A percentile compares a stretch with the other conserved stretches of the same genome.
Conservation (phyloP, 2,888 invertebrate species). For the Eledona agricola region DNA sequence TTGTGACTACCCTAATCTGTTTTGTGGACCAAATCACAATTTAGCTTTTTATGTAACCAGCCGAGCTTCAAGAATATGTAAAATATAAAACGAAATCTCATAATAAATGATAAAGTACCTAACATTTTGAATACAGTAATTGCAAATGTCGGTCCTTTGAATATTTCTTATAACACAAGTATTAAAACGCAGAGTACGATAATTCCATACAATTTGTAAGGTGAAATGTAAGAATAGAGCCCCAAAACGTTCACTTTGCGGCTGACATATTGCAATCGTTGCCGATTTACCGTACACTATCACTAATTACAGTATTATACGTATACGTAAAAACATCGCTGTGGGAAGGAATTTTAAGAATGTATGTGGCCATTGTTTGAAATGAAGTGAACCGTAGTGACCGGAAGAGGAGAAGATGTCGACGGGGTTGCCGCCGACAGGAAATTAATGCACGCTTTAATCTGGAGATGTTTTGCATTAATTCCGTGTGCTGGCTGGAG, state of each 20-base stretch:
- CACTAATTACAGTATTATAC: slow-evolving; percentile 30
- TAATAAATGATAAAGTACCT: no score
- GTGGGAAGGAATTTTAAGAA: slow-evolving; percentile 52
- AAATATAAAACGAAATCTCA: no score
- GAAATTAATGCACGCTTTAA: slow-evolving; percentile 29
- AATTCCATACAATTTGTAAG: slow-evolving; percentile 20
- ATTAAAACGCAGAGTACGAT: no score
- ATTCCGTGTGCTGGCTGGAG: not conserved
- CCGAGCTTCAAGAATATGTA: no score
- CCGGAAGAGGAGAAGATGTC: slow-evolving; percentile 41
- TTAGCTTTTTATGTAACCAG: no score
- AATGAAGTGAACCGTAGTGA: slow-evolving; percentile 46
- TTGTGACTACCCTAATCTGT: no score
- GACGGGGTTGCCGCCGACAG: slow-evolving; percentile 27
- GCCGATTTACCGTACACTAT: slow-evolving; percentile 22
- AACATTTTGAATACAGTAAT: no score
- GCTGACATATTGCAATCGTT: slow-evolving; percentile 34
- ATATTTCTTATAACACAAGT: no score
- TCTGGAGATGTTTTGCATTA: slow-evolving; percentile 5
- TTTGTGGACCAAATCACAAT: no score
- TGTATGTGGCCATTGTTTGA: slow-evolving; percentile 45
- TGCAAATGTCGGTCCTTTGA: no score
- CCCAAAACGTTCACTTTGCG: slow-evolving; percentile 11
- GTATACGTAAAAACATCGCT: slow-evolving; percentile 37
- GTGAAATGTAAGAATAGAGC: not conserved